Conservation (phyloP, 2,888 invertebrate species). For the Andrena fulva region DNA sequence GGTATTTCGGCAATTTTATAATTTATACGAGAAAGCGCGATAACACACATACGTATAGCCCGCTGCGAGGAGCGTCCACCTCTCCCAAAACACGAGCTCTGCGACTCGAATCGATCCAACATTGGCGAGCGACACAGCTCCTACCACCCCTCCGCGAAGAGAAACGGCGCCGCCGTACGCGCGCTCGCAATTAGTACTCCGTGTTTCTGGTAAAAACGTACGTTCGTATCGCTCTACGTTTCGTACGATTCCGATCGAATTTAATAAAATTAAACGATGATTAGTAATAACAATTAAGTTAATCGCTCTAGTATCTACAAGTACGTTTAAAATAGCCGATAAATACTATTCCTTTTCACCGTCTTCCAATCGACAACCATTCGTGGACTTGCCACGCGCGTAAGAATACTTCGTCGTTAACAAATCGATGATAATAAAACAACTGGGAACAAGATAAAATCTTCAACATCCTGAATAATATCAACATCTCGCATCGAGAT, state of each 20-base stretch:
- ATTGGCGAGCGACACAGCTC: slow-evolving; percentile 62
- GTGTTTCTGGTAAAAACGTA: slow-evolving; percentile 52
- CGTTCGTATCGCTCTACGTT: slow-evolving; percentile 22
- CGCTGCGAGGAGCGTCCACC: slow-evolving; percentile 66
- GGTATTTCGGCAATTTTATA: slow-evolving; percentile 75
- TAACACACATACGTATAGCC: slow-evolving; percentile 71
- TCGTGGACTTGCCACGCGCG: background rate
- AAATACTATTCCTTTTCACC: slow-evolving; percentile 22
- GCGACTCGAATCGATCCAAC: slow-evolving; percentile 66
- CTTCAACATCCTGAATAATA: slow-evolving; percentile 28
- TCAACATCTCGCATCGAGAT: slow-evolving; percentile 9
- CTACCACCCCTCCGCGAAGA: background rate
- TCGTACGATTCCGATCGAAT: slow-evolving; percentile 26
- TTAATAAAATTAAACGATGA: slow-evolving; percentile 43
- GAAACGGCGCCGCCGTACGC: slow-evolving; percentile 7
- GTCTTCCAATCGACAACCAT: slow-evolving; percentile 13
- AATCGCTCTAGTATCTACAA: slow-evolving; percentile 33
- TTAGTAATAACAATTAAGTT: slow-evolving; percentile 42
- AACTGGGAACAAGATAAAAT: slow-evolving; percentile 40
- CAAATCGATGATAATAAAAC: slow-evolving; percentile 26
- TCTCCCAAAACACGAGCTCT: slow-evolving; percentile 60
- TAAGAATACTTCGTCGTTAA: slow-evolving; percentile 31
- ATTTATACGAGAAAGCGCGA: slow-evolving; percentile 79
- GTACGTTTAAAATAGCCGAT: slow-evolving; percentile 38
- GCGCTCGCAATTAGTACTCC: slow-evolving; percentile 41